Evolutionary conservation across 1,140 invertebrate genomes (phyloP), one percentile per base, ranked within the genome.

Genomic region (Parapsyche elsis): DNA sequence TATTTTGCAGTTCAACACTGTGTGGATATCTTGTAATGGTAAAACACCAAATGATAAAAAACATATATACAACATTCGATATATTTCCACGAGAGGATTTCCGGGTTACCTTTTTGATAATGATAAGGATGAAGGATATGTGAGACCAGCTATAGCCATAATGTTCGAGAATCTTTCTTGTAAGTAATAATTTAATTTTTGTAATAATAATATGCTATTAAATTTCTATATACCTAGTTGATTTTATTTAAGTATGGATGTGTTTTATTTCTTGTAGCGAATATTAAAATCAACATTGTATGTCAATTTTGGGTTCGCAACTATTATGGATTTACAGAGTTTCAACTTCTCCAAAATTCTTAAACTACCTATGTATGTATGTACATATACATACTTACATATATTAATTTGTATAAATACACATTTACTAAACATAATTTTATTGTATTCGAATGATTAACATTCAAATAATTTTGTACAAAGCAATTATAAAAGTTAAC

Each of bases 41-140:
- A 95, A 97, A 90, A 96, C 95, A 86, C 94, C 96, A 1, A 94
- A 95, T 12, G 96, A 98, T 86, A 90, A 92, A 80, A 96, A 98
- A 87, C 95, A 96, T 85, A 93, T 97, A 84, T 96, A 96, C 0
- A 92, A 92, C 0, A 88, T 98, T 64, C 87, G 89, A 0, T 96
- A 95, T 87, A 89, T 91, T 84, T 94, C 94, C 0, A 86, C 91
- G 76, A 91, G 90, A 73, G 94, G 94, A 53, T 95, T 96, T 84
- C 94, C 94, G 5, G 94, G 94, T 10, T 96, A 94, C 84, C 96
- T 92, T 87, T 96, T 94, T 88, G 95, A 95, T 0, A 95, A 93
- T 84, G 90, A 92, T 83, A 95, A 95, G 85, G 92, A 92, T 9
- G 92, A 94, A 84, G 95, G 95, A 30, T 98, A 98, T 84, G 88